Conservation (phyloP, 2,113 vertebrate species). For the Sterrhoptilus dennistouni region DNA sequence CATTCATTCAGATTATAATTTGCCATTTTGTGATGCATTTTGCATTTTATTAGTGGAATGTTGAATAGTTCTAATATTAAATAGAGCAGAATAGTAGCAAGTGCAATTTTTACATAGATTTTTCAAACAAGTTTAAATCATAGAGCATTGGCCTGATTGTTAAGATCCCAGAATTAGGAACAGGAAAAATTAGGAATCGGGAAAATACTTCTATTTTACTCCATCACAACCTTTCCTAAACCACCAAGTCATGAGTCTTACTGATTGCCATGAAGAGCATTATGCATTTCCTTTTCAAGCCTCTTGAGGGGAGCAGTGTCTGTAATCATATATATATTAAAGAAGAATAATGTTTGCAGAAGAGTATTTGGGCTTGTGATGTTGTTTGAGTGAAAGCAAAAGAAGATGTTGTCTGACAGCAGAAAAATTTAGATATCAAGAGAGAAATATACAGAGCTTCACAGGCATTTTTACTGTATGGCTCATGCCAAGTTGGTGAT, state of each 20-base stretch:
- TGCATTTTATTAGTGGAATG: background rate
- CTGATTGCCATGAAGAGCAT: background rate
- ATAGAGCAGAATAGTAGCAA: background rate
- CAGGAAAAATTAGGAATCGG: background rate
- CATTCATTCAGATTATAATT: background rate
- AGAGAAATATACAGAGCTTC: background rate
- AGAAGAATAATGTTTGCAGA: background rate
- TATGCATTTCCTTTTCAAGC: background rate
- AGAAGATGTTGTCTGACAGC: background rate
- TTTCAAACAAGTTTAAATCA: background rate
- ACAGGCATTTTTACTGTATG: background rate
- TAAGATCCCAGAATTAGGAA: background rate
- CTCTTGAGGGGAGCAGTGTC: slow-evolving; percentile 29
- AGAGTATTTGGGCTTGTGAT: background rate
- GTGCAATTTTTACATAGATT: background rate
- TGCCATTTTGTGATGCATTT: background rate
- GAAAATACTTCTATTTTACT: background rate
- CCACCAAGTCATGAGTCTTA: background rate
- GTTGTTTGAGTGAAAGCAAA: background rate
- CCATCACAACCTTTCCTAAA: background rate
- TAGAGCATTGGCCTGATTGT: background rate
- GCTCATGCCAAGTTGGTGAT: background rate
- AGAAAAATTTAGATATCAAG: background rate
- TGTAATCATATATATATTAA: background rate
- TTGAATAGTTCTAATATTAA: background rate